These are phyloP conservation scores for Tragopan temminckii DNA, from an alignment of 2,797 vertebrate genomes.

Conservation along the genomic window DNA sequence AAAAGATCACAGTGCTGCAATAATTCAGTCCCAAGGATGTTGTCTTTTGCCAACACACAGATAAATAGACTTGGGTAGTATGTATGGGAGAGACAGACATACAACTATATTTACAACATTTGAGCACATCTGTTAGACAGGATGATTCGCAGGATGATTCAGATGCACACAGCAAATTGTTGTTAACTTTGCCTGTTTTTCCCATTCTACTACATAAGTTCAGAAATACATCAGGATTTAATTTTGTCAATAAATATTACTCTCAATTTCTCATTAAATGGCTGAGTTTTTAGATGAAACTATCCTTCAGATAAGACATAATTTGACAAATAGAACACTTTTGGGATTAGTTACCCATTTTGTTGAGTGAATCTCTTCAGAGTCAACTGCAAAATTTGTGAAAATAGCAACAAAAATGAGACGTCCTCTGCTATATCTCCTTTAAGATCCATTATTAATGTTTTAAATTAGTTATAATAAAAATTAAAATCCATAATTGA, in stretches of 20 bases:
- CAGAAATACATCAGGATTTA: not conserved
- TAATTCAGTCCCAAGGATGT: not conserved
- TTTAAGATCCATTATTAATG: not conserved
- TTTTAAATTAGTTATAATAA: not conserved
- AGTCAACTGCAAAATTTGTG: not conserved
- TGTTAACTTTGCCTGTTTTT: not conserved
- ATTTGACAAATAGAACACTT: not conserved
- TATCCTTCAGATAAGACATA: not conserved
- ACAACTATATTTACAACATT: not conserved
- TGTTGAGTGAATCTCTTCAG: not conserved
- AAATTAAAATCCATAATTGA: not conserved
- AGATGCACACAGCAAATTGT: not conserved
- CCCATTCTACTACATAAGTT: not conserved
- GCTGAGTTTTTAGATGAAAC: not conserved
- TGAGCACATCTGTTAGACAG: not conserved
- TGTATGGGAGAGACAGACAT: fast-evolving
- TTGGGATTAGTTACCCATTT: not conserved
- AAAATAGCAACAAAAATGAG: not conserved
- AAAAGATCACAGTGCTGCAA: not conserved
- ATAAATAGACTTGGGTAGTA: not conserved
- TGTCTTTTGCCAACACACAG: not conserved
- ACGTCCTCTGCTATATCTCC: not conserved
- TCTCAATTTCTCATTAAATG: not conserved
- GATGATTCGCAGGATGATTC: not conserved
- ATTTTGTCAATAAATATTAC: not conserved